Evolutionary conservation across 2,113 vertebrate genomes (phyloP).

Genomic region (Panthera uncia): DNA sequence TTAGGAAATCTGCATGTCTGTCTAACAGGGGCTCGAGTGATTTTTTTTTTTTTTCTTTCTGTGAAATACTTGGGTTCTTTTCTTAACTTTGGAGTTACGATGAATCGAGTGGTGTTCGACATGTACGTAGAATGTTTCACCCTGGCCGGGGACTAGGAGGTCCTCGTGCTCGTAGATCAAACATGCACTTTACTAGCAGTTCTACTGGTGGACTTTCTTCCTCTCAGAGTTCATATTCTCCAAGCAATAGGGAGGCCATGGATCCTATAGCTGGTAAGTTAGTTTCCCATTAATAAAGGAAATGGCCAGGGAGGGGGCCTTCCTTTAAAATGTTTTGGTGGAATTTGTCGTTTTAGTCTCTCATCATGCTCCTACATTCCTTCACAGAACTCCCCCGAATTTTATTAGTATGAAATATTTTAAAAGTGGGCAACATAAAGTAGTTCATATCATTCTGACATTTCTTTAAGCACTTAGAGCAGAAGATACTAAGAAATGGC

Average conservation of each 20-base stretch:
- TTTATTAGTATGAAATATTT: background rate
- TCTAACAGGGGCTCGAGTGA: background rate
- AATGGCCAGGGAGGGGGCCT: background rate
- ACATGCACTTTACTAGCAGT: slow-evolving; percentile 99
- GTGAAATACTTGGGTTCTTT: slow-evolving; percentile 38
- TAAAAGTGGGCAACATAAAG: background rate
- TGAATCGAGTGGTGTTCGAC: slow-evolving; percentile 98
- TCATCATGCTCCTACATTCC: background rate
- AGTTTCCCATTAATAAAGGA: background rate
- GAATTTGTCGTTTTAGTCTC: background rate
- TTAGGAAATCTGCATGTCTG: background rate
- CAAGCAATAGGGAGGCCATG: slow-evolving; percentile 99
- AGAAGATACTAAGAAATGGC: background rate
- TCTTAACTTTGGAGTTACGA: slow-evolving; percentile 92
- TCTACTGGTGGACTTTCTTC: slow-evolving; percentile 96
- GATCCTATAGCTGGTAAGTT: slow-evolving; percentile 98
- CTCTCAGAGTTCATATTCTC: slow-evolving; percentile 98
- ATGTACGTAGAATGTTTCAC: slow-evolving; percentile 99
- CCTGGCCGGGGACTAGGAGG: slow-evolving; percentile 97
- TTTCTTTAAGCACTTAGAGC: background rate
- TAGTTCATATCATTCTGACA: background rate
- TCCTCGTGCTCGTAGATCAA: slow-evolving; percentile 97
- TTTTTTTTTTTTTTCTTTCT: background rate
- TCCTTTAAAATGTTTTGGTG: background rate
- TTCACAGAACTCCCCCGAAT: background rate